phyloP scores from a whole-genome alignment of 2,888 invertebrate genomes.

The Hirtodrosophila duncani region DNA sequence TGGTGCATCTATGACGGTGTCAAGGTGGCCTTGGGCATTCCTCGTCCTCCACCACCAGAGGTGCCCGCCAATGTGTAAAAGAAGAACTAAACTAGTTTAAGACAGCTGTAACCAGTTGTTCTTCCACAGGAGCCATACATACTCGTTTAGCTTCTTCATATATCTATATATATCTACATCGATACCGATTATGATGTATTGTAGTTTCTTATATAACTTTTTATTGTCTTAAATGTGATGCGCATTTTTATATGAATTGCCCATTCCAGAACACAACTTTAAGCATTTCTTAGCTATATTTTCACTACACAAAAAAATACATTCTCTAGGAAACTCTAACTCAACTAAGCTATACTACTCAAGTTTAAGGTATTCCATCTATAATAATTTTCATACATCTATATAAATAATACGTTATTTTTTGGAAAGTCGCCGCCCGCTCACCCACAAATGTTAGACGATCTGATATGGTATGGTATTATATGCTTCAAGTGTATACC shows the following conservation, averaged over 20 bases:
- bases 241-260: too few relatives aligned
- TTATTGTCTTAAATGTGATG: too few relatives aligned
- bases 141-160: too few relatives aligned
- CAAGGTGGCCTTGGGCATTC: slow-evolving; percentile 87
- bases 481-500: slow-evolving; percentile 36
- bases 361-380: slow-evolving; percentile 53
- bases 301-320: too few relatives aligned
- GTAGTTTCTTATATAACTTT: too few relatives aligned
- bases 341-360: slow-evolving; percentile 33
- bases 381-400: slow-evolving; percentile 9
- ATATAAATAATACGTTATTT: slow-evolving; percentile 24
- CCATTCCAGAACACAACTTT: too few relatives aligned
- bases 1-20: slow-evolving; percentile 96
- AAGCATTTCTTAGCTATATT: too few relatives aligned
- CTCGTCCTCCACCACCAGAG: slow-evolving; percentile 92
- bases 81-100: slow-evolving; percentile 8
- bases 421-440: slow-evolving; percentile 14
- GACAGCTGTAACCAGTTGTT: slow-evolving; percentile 3
- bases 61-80: slow-evolving; percentile 85
- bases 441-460: slow-evolving; percentile 21
- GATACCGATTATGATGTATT: too few relatives aligned
- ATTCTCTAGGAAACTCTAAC: slow-evolving; percentile 44
- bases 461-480: slow-evolving; percentile 49
- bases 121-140: too few relatives aligned
- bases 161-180: too few relatives aligned